These are phyloP conservation scores for Tauraco hartlaubi DNA, from an alignment of 2,797 vertebrate species.

Conservation along the genomic window DNA sequence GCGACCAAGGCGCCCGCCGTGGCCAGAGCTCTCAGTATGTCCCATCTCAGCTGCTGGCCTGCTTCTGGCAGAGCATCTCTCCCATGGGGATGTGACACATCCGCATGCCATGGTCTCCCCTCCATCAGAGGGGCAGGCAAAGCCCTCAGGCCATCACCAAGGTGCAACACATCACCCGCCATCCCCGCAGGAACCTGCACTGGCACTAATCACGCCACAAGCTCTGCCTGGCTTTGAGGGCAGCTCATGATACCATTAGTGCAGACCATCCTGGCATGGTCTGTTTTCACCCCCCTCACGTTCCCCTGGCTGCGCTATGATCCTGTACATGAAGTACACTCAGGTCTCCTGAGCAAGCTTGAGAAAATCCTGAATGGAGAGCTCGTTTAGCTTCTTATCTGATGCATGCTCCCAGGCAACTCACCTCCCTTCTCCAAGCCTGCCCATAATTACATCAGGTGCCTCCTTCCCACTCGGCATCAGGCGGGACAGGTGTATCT, in stretches of 20 bases:
- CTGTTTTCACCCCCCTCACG: not conserved
- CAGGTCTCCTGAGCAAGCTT: not conserved
- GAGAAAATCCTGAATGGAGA: constrained; percentile 29
- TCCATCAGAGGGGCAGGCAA: not conserved
- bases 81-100: not conserved
- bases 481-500: constrained; percentile 48
- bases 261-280: not conserved
- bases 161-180: not conserved
- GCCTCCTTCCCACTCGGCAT: constrained; percentile 43
- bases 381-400: constrained; percentile 39
- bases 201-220: not conserved
- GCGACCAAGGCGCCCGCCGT: accelerated
- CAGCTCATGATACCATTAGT: not conserved
- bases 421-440: constrained; percentile 19
- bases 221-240: not conserved
- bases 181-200: not conserved
- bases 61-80: not conserved
- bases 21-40: not conserved
- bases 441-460: constrained; percentile 17
- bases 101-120: not conserved
- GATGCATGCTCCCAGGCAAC: constrained; percentile 14
- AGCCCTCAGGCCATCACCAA: not conserved
- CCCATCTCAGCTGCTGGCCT: not conserved
- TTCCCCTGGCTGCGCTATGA: not conserved
- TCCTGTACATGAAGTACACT: not conserved